Evolutionary conservation across 2,797 vertebrate species (phyloP).

Genomic region (Phylloscopus collybita): DNA sequence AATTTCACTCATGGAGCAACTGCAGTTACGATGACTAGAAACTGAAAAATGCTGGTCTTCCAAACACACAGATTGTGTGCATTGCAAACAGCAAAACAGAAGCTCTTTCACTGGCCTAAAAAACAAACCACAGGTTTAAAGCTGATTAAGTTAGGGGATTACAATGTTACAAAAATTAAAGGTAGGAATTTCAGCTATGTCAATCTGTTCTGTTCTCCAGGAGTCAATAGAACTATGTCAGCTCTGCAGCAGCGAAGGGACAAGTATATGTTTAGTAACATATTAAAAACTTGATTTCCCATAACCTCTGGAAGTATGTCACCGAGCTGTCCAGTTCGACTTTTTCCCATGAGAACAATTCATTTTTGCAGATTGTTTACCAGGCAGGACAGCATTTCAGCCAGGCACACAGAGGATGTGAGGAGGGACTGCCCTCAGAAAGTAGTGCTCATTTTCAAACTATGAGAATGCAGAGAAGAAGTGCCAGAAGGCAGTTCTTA

Average conservation of each 20-base stretch:
- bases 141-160: not conserved
- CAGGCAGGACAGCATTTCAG: not conserved
- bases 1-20: not conserved
- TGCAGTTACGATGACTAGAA: not conserved
- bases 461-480: not conserved
- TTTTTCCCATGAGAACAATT: slow-evolving; percentile 35
- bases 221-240: not conserved
- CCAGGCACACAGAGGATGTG: not conserved
- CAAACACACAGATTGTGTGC: not conserved
- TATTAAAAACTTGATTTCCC: not conserved
- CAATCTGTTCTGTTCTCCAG: not conserved
- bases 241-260: not conserved
- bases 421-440: not conserved
- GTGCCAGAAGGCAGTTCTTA: not conserved
- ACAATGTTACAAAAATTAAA: not conserved
- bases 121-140: not conserved
- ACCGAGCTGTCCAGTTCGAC: not conserved
- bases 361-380: not conserved
- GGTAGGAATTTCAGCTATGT: not conserved
- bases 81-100: not conserved
- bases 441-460: not conserved
- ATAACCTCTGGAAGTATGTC: not conserved
- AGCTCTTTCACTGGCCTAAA: not conserved
- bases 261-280: not conserved
- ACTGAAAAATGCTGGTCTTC: not conserved